phyloP scores from a whole-genome alignment of 2,888 invertebrate species.

The Drosophila parthenogenetica region DNA sequence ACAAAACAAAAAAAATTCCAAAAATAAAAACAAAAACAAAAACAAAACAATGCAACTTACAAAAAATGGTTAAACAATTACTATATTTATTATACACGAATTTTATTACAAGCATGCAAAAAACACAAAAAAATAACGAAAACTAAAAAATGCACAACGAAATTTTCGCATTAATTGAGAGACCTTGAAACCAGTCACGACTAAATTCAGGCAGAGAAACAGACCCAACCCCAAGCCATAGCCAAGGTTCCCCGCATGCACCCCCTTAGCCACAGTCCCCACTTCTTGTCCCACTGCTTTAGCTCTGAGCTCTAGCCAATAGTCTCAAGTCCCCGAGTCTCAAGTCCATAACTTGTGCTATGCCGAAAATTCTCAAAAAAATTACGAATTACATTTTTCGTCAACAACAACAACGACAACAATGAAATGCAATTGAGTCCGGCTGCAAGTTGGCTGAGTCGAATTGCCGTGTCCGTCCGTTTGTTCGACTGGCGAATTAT shows the following conservation, averaged over 20 bases:
- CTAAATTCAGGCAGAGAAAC: conserved; percentile 70
- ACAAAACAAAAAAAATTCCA: conserved; percentile 23
- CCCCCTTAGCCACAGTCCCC: background rate
- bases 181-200: conserved; percentile 80
- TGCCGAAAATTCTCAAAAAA: conserved; percentile 68
- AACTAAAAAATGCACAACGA: conserved; percentile 66
- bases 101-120: conserved; percentile 73
- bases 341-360: conserved; percentile 41
- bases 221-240: conserved; percentile 58
- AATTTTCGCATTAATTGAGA: conserved; percentile 79
- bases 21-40: conserved; percentile 28
- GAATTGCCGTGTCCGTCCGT: conserved; percentile 53
- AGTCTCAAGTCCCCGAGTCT: conserved; percentile 17
- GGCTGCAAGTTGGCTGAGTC: conserved; percentile 57
- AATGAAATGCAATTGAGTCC: conserved; percentile 80
- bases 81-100: conserved; percentile 79
- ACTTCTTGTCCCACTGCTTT: too few species aligned
- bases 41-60: conserved; percentile 19
- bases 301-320: background rate
- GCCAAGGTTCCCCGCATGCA: conserved; percentile 10
- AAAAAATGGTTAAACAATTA: conserved; percentile 64
- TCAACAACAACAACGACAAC: conserved; percentile 41
- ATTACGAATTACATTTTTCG: conserved; percentile 54
- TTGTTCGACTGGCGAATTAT: conserved; percentile 59
- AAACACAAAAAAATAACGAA: conserved; percentile 30